Base-by-base conservation (phyloP, 2,888 invertebrate genomes). In the Glyphotaelius pellucidus region DNA sequence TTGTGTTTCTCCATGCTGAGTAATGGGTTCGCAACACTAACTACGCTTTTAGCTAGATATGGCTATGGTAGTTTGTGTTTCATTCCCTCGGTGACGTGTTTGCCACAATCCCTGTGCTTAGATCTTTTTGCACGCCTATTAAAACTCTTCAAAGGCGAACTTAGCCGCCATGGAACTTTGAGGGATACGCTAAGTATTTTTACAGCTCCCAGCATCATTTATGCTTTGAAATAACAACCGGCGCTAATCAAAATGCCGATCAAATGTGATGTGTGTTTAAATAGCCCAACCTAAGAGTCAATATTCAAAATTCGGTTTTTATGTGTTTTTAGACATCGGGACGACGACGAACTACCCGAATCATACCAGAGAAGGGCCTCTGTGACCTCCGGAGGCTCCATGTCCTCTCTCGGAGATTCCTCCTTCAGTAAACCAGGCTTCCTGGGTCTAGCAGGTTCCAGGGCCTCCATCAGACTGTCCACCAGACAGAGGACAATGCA, bases 401-500 rank as follows among this genome's bases (percentile, higher is more conserved):
- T 84, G 5, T 79, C 90, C 25, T 89, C 89, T 81, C 90, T 80
- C 91, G 93, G 67, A 80, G 92, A 90, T 95, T 96, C 94, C 93
- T 95, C 80, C 94, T 96, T 91, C 94, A 95, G 1, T 89, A 95
- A 19, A 95, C 95, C 19, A 94, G 94, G 42, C 94, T 95, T 5
- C 94, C 14, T 91, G 38, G 91, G 92, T 30, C 81, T 89, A 19
- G 25, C 92, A 32, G 87, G 91, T 19, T 95, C 95, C 2, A 94
- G 96, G 31, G 96, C 96, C 0, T 95, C 95, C 0, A 93, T 95
- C 38, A 93, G 95, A 87, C 95, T 95, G 0, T 96, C 96, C 0
- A 94, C 96, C 19, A 94, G 96, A 47, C 95, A 95, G 15, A 86
- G 81, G 30, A 81, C 91, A 12, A 88, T 83, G 81, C 81, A 31